Percentiles rank a stretch among this genome's conserved stretches.
phyloP scores from a whole-genome alignment of 1,140 invertebrate genomes.

The Ptiloglossa arizonensis region DNA sequence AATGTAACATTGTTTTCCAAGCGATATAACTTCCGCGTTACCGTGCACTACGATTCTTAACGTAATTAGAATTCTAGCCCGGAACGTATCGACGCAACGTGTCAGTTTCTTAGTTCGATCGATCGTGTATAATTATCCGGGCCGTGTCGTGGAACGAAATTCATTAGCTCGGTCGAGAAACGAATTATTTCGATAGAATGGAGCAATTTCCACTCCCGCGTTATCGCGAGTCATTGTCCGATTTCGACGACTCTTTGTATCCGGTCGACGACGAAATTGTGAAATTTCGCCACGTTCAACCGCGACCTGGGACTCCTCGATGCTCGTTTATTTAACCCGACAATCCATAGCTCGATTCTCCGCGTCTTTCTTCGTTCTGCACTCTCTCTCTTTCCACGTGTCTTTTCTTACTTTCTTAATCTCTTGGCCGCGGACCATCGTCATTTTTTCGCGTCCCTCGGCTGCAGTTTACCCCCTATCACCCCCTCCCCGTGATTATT shows the following conservation, averaged over 20 bases:
- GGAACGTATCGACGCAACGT: no score
- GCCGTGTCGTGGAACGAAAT: no score
- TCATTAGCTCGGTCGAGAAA: no score
- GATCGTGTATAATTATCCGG: no score
- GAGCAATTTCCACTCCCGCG: neutral
- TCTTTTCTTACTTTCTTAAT: neutral
- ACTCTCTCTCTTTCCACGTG: neutral
- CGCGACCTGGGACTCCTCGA: neutral
- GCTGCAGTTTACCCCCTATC: no score
- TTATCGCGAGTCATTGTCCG: no score
- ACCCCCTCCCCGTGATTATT: constrained; percentile 25
- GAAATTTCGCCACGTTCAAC: neutral
- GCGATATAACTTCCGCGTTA: no score
- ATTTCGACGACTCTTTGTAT: neutral
- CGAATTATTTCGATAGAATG: neutral
- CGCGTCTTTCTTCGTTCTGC: neutral
- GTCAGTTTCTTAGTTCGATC: no score
- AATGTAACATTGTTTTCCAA: no score
- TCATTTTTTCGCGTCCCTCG: constrained; percentile 23
- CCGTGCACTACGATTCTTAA: no score
- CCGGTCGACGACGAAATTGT: neutral
- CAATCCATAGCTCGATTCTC: neutral
- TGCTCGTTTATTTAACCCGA: constrained; percentile 9
- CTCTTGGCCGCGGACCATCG: constrained; percentile 6
- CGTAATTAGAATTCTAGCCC: no score